Percentiles rank a stretch among this genome's conserved stretches.
Conservation (phyloP, 2,888 invertebrate genomes). For the Microplitis deprimator region DNA sequence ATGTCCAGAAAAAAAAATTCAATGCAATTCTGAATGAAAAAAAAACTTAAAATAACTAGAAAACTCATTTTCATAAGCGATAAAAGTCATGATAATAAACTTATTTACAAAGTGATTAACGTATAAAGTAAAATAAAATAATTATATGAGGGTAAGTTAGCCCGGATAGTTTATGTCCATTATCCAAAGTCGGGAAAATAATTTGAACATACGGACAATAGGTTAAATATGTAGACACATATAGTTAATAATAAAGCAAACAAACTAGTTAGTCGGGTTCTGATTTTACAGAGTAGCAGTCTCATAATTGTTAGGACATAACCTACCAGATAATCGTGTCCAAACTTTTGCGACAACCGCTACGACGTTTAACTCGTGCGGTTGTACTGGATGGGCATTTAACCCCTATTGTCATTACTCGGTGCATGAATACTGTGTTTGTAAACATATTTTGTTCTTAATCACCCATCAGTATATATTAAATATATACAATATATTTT, state of each 20-base stretch:
- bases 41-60: too few relatives aligned
- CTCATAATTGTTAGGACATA: slow-evolving; percentile 71
- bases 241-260: slow-evolving; percentile 29
- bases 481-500: too few relatives aligned
- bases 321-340: slow-evolving; percentile 70
- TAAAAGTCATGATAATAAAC: too few relatives aligned
- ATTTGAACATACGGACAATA: slow-evolving; percentile 6
- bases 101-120: too few relatives aligned
- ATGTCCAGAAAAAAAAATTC: too few relatives aligned
- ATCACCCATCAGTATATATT: too few relatives aligned
- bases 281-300: slow-evolving; percentile 69
- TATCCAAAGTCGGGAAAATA: slow-evolving; percentile 7
- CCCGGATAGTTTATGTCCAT: background rate
- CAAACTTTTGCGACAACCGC: slow-evolving; percentile 68
- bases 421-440: background rate
- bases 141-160: background rate
- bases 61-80: too few relatives aligned
- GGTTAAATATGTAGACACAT: slow-evolving; percentile 4
- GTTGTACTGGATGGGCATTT: slow-evolving; percentile 67
- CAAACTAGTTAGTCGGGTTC: slow-evolving; percentile 68
- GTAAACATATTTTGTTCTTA: background rate
- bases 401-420: slow-evolving; percentile 69
- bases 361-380: slow-evolving; percentile 67
- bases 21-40: too few relatives aligned
- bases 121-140: background rate